phyloP scores from a whole-genome alignment of 2,888 invertebrate species.

The Cephus nigrinus region DNA sequence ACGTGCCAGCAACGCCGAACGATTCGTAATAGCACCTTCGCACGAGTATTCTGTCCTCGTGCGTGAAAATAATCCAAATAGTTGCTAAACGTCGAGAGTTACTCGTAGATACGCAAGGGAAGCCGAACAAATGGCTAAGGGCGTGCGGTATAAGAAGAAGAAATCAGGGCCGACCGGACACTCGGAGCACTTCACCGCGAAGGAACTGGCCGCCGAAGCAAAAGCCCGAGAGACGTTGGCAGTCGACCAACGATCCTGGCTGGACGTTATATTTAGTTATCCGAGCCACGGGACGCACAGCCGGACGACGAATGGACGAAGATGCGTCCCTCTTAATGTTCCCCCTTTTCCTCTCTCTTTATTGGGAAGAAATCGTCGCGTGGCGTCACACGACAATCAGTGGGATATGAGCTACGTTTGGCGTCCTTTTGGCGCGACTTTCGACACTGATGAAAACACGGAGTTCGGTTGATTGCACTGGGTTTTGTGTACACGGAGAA shows the following conservation, averaged over 20 bases:
- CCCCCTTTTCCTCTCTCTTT: neutral
- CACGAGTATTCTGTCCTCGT: neutral
- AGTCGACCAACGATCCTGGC: constrained; percentile 59
- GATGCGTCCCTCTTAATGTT: neutral
- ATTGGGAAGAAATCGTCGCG: neutral
- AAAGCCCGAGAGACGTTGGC: constrained; percentile 46
- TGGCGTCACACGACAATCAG: neutral
- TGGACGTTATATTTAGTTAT: constrained; percentile 60
- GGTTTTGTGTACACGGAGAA: neutral
- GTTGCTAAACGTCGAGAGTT: neutral
- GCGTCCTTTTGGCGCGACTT: neutral
- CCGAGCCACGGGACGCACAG: constrained; percentile 31
- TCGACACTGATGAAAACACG: neutral
- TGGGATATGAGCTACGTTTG: neutral
- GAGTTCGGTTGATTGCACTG: neutral
- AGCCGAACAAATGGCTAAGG: neutral
- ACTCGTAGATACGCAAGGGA: neutral
- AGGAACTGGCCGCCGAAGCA: constrained; percentile 30
- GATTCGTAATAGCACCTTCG: neutral
- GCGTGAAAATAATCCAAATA: neutral
- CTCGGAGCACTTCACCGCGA: constrained; percentile 29
- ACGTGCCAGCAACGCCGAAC: neutral
- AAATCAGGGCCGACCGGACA: constrained; percentile 9
- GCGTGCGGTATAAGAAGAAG: neutral
- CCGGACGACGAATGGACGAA: neutral